Evolutionary conservation across 2,797 vertebrate species (phyloP).

Genomic region (Liparis tanakae): DNA sequence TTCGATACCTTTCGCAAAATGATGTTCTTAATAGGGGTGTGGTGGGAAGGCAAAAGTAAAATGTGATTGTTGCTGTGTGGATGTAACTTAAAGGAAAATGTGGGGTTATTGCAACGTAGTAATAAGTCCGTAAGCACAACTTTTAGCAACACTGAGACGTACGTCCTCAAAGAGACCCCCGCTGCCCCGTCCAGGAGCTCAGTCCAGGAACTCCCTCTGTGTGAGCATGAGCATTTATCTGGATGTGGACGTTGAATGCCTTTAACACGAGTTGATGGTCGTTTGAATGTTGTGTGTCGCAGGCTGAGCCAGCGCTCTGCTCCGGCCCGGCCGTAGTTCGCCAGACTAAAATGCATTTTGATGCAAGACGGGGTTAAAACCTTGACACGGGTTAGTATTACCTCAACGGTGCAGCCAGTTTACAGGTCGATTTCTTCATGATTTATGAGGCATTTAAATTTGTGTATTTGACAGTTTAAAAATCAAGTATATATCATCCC

Average conservation of each 20-base stretch:
- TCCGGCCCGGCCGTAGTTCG: not conserved
- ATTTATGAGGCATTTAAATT: not conserved
- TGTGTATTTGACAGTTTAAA: not conserved
- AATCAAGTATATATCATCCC: not conserved
- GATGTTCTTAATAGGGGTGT: too few relatives aligned
- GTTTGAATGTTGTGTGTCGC: slow-evolving; percentile 4
- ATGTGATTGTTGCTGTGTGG: too few relatives aligned
- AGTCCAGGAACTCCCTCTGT: not conserved
- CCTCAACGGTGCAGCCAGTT: not conserved
- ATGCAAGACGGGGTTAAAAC: not conserved
- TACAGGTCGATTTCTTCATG: not conserved
- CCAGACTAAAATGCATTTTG: not conserved
- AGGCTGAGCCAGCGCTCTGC: not conserved
- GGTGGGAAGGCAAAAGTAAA: too few relatives aligned
- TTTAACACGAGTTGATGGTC: not conserved
- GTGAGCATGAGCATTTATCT: slow-evolving; percentile 1
- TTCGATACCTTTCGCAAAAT: slow-evolving; percentile 14
- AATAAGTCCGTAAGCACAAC: too few relatives aligned
- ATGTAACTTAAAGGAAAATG: too few relatives aligned
- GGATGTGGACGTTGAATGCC: not conserved
- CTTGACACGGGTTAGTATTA: not conserved
- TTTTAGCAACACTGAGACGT: slow-evolving; percentile 11
- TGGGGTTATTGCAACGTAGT: too few relatives aligned
- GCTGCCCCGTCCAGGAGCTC: not conserved
- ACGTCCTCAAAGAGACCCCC: not conserved